These are phyloP conservation scores for Stichodactyla mertensii DNA, from an alignment of 64 coral and sea anemone genomes.

Conservation along the genomic window DNA sequence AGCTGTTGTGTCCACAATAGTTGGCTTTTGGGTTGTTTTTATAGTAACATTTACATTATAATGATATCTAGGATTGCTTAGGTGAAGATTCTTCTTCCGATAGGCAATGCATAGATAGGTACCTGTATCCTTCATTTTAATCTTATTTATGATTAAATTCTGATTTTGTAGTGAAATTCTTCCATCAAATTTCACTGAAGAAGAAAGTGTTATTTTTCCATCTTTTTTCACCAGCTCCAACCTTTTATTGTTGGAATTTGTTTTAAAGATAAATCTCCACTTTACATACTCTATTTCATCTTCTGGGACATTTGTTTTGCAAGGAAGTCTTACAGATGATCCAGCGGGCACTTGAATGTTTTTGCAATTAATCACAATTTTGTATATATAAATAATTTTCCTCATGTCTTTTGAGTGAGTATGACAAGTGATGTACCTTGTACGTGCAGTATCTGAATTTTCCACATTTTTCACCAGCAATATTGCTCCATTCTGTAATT, in stretches of 20 bases:
- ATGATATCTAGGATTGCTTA: background rate
- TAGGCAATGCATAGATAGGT: background rate
- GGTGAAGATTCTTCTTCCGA: background rate
- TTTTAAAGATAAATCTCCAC: background rate
- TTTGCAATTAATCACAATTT: background rate
- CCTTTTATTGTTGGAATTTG: background rate
- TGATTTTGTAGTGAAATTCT: background rate
- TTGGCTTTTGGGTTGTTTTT: background rate
- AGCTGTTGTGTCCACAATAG: background rate
- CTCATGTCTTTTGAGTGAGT: background rate
- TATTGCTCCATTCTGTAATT: background rate
- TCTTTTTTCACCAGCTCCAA: background rate
- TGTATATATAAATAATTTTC: background rate
- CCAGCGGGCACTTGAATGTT: background rate
- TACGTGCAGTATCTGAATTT: background rate
- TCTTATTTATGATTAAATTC: background rate
- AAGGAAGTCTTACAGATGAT: background rate
- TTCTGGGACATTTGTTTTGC: background rate
- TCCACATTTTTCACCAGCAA: background rate
- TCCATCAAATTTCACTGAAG: background rate
- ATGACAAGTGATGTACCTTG: background rate
- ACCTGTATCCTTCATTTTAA: background rate
- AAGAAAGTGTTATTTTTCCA: background rate
- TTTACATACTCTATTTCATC: conserved; percentile 1
- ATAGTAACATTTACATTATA: background rate